phyloP scores from a whole-genome alignment of 2,113 vertebrate species.

The Takifugu flavidus region DNA sequence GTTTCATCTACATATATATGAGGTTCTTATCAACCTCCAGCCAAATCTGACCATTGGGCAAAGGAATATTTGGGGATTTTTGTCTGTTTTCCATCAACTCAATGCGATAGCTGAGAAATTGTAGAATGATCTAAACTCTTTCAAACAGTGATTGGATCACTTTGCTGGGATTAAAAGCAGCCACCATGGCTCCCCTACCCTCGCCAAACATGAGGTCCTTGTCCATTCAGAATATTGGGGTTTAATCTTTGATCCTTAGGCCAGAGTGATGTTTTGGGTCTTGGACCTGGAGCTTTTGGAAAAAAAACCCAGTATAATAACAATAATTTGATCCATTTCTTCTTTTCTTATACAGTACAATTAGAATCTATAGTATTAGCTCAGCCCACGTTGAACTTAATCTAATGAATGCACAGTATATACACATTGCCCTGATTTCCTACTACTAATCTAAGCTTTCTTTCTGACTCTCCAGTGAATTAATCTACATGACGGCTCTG shows the following conservation, averaged over 20 bases:
- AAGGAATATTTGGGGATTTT: neutral
- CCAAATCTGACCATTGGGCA: constrained; percentile 1
- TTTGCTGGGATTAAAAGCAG: neutral
- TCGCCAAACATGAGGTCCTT: constrained; percentile 1
- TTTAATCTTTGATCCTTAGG: constrained; percentile 17
- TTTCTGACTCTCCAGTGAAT: constrained; percentile 58
- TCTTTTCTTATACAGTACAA: neutral
- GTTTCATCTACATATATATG: constrained; percentile 39
- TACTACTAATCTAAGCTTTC: constrained; percentile 64
- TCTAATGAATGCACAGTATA: constrained; percentile 27
- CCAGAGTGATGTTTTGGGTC: neutral
- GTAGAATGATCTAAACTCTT: neutral
- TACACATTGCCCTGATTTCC: constrained; percentile 60
- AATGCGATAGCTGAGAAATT: neutral
- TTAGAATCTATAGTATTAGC: neutral
- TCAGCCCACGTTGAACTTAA: constrained; percentile 13
- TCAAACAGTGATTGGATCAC: neutral
- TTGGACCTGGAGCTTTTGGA: neutral
- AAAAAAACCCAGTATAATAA: neutral
- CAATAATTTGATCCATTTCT: neutral
- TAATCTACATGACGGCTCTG: constrained; percentile 57
- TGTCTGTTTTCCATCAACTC: neutral
- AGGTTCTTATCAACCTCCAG: constrained; percentile 47
- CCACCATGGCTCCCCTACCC: neutral
- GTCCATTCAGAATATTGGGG: neutral